phyloP scores from a whole-genome alignment of 2,888 invertebrate species.

The Andricus curvator region DNA sequence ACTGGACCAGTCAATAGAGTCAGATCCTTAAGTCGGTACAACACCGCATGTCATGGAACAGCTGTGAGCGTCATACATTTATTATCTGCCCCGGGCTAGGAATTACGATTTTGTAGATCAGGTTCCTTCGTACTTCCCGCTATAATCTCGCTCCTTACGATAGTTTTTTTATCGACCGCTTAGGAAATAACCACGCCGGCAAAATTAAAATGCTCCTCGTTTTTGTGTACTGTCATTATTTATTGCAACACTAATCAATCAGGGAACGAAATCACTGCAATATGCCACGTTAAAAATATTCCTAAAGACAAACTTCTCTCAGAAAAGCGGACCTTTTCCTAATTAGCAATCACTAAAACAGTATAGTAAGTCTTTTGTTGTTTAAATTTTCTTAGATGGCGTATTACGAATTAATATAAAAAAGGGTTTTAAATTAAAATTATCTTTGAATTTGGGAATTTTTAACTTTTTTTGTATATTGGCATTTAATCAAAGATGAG shows the following conservation, averaged over 20 bases:
- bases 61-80: slow-evolving; percentile 4
- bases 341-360: neutral
- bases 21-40: neutral
- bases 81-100: neutral
- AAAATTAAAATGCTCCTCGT: slow-evolving; percentile 1
- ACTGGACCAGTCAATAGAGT: slow-evolving; percentile 2
- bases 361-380: neutral
- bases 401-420: no score
- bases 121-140: slow-evolving; percentile 8
- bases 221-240: slow-evolving; percentile 2
- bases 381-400: neutral
- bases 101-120: slow-evolving; percentile 14
- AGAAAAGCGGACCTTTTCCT: neutral
- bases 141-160: neutral
- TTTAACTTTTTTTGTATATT: neutral
- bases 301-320: neutral
- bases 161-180: neutral
- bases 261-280: neutral
- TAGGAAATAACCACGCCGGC: neutral
- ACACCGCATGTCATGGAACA: neutral
- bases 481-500: neutral
- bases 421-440: neutral
- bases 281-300: slow-evolving; percentile 3
- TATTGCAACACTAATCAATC: slow-evolving; percentile 22
- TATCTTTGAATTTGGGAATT: neutral